Base-by-base conservation (phyloP, 2,113 vertebrate species). In the Heterochromis multidens region DNA sequence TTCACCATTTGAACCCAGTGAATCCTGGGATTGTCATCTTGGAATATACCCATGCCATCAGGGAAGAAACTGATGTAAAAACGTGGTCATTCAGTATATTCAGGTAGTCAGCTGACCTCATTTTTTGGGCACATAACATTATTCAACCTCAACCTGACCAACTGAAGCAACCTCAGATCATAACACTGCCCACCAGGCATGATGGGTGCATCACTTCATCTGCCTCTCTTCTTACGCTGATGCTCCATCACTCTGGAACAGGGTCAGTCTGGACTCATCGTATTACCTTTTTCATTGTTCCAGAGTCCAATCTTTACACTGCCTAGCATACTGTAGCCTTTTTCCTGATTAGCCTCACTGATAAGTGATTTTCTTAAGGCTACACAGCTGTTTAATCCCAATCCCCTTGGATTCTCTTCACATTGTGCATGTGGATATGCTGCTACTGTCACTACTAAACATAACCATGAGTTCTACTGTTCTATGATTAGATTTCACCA, bases 41-140 rank as follows among this genome's bases (percentile, higher is more conserved):
- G 13, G 35, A 43, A 0, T 0, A 10, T 25, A 43, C n/a, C 63
- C 0, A 2, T 25, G 13, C 4, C 0, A 43, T 67, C 13, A 17
- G n/a, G 13, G n/a, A 67, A 67, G 63, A 43, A 67, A 6, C 6
- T 25, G n/a, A 23, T 25, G 13, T 0, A 3, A 43, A 10, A 67
- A 37, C 11, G 6, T 37, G 61, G 31, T 63, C 61, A 63, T 37
- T 63, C 60, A 62, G 0, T 62, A 62, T 31, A 4, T 19, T 35
- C 11, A 1, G 31, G 25, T 16, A 67, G 63, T 10, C 16, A 67
- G 13, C 37, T 43, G 63, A 67, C 63, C 63, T 67, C 10, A 25
- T 17, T 67, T 43, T 67, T 40, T 0, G 1, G 21, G 2, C 35
- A 25, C 37, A 5, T 40, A 40, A 65, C 0, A 0, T 43, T 3